Base-by-base conservation (phyloP, 2,888 invertebrate genomes). In the Dolichomitus sp. region DNA sequence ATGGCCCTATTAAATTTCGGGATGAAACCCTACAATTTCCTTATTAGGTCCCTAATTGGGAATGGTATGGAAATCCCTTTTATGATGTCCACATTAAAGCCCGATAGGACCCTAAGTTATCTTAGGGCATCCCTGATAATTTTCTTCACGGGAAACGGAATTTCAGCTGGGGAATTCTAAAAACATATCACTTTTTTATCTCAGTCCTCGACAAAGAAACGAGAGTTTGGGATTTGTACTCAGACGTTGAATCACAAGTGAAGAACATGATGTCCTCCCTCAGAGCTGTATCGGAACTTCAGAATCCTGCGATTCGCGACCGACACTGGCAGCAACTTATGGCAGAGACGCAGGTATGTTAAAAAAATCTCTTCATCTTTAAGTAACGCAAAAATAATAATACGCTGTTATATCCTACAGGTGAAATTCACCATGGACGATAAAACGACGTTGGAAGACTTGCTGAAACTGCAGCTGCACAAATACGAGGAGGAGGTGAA, bases 401-500 rank as follows among this genome's bases (percentile, higher is more conserved):
- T 7, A 45, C 17, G 12, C 17, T 45, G 14, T 42, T 23, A 14
- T 6, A 45, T 19, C 11, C 63, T 50, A 19, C 85, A 97, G 97
- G 97, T 97, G 3, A 96, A 95, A 89, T 98, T 98, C 93, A 95
- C 96, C 57, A 97, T 98, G 95, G 96, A 96, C 88, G 97, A 97
- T 77, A 96, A 96, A 80, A 99, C 99, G 0, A 99, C 98, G 0
- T 94, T 99, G 70, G 97, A 97, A 23, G 98, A 99, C 92, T 95
- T 99, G 68, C 94, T 99, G 77, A 97, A 97, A 7, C 94, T 99
- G 27, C 97, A 98, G 90, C 95, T 99, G 1, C 98, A 99, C 93
- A 97, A 98, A 89, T 99, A 95, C 91, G 99, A 99, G 94, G 99
- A 99, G 86, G 99, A 99, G 92, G 98, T 98, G 0, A 98, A 98